Conservation (phyloP, 1,140 invertebrate genomes). For the Pogonomyrmex californicus region DNA sequence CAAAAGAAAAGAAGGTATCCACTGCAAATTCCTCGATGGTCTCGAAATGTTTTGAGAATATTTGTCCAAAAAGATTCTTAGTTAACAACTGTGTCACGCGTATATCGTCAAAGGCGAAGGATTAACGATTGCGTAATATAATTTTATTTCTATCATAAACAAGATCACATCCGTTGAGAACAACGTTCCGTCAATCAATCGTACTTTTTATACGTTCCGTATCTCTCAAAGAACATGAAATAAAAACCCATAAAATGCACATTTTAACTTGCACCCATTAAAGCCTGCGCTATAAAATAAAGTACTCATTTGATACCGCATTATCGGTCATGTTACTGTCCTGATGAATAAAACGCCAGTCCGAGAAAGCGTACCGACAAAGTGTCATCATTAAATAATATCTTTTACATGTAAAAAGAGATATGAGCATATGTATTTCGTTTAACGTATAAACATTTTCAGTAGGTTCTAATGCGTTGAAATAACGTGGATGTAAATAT, state of each 20-base stretch:
- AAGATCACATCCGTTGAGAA: constrained; percentile 17
- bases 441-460: constrained; percentile 22
- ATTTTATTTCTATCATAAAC: constrained; percentile 39
- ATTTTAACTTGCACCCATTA: constrained; percentile 16
- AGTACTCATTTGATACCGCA: constrained; percentile 16
- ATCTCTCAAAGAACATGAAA: constrained; percentile 23
- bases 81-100: neutral
- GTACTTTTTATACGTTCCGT: neutral
- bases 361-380: neutral
- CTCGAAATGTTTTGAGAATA: neutral
- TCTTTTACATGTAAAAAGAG: neutral
- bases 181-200: constrained; percentile 7
- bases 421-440: neutral
- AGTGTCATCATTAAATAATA: constrained; percentile 15
- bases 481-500: constrained; percentile 10
- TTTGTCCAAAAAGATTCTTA: neutral
- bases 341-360: neutral
- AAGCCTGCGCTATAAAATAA: constrained; percentile 15
- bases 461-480: neutral
- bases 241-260: constrained; percentile 1
- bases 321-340: constrained; percentile 3
- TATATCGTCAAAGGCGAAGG: neutral
- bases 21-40: neutral
- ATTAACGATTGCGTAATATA: constrained; percentile 12
- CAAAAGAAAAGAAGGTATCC: neutral